These are phyloP conservation scores for Kryptolebias ocellatus DNA, from an alignment of 2,797 vertebrate genomes.

Conservation along the genomic window DNA sequence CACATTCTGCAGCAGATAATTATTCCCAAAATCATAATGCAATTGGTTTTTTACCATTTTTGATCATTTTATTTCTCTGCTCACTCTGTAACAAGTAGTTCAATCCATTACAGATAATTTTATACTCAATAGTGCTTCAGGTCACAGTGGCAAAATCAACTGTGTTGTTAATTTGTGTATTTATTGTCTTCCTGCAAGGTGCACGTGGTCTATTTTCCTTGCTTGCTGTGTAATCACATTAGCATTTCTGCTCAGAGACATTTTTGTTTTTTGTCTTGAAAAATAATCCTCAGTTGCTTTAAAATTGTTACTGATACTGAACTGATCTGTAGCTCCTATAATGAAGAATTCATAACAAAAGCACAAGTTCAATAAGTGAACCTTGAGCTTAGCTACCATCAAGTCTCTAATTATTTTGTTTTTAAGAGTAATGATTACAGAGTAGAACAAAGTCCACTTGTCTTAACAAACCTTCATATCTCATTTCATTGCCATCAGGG, in stretches of 20 bases:
- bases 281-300: constrained; percentile 1
- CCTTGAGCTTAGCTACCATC: background rate
- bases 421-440: background rate
- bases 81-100: no score
- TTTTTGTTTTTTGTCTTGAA: background rate
- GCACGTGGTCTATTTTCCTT: background rate
- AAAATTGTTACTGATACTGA: background rate
- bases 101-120: no score
- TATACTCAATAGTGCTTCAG: no score
- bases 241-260: background rate
- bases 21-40: no score
- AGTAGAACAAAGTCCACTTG: background rate
- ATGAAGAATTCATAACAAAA: background rate
- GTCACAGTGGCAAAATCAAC: no score
- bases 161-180: constrained; percentile 1
- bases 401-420: background rate
- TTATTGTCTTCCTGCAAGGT: background rate
- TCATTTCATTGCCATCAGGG: constrained; percentile 4
- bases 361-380: background rate
- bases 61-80: no score
- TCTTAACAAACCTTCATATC: background rate
- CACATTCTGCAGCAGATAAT: no score
- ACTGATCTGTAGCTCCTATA: background rate
- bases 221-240: background rate
- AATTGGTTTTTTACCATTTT: no score